Evolutionary conservation across 2,888 invertebrate species (phyloP), one percentile per base, ranked within the genome.

Genomic region (Eledone cirrhosa): DNA sequence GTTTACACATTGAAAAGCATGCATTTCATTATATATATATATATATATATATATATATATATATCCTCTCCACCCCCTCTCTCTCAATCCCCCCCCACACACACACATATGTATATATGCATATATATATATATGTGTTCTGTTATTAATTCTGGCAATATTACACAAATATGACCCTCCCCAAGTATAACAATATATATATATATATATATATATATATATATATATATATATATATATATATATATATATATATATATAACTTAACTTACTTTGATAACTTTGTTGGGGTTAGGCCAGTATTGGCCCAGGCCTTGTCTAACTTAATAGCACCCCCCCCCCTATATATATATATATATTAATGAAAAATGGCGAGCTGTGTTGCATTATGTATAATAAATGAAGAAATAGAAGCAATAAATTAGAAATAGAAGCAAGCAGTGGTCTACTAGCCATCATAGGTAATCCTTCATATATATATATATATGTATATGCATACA

Each of bases 321-420:
- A n/a, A n/a, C n/a, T n/a, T n/a, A n/a, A n/a, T n/a, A n/a, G n/a
- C n/a, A n/a, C n/a, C n/a, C n/a, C n/a, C n/a, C n/a, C n/a, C n/a
- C n/a, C n/a, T n/a, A 63, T 63, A 63, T 63, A 63, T 63, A 63
- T 63, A 8, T 63, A 63, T 63, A 63, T 63, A 5, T 63, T 63
- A 63, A 4, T 14, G n/a, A 14, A 14, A 22, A 4, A 63, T n/a
- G 7, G 24, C 63, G 19, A 14, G n/a, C n/a, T n/a, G n/a, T n/a
- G n/a, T n/a, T 5, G 4, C 2, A 59, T 59, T 7, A 8, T 24
- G 2, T 24, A 5, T 11, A 8, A 19, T 1, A 63, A 27, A 22
- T n/a, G 27, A 14, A 63, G 63, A 63, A 27, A 63, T 5, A 63
- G 63, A 63, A 11, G 27, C 24, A 63, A 0, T 13, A 27, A 63